Base-by-base conservation (phyloP, 2,797 vertebrate species). In the Pipistrellus pipistrellus region DNA sequence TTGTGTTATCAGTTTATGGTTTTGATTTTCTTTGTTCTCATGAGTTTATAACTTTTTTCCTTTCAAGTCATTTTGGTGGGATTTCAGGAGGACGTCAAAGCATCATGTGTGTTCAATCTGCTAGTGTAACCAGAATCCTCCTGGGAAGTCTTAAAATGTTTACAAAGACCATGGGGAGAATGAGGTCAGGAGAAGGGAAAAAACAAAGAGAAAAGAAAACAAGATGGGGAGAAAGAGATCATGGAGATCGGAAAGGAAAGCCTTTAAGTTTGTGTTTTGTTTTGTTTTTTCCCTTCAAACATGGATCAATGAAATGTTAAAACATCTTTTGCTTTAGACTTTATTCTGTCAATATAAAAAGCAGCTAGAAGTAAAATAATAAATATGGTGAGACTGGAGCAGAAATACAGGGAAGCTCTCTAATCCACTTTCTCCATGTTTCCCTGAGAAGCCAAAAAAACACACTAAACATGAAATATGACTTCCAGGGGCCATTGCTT, bases 401-500 rank as follows among this genome's bases (percentile, higher is more conserved):
- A 89, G 75, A 86, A 53, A 78, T 73, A 62, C 68, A 85, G 90
- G 85, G 91, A 80, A 21, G 12, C 11, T 5, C 18, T 21, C 73
- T 85, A 68, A 88, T 57, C 83, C 15, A 85, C 62, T 92, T 71
- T 48, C 51, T 83, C 89, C 0, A 0, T 59, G 91, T 84, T 0
- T 0, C 48, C 76, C 8, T 53, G 86, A 30, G 91, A 95, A 91
- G 35, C 62, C 27, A 2, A 81, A 80, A 53, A 95, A 90, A 8
- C 72, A 46, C 55, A 32, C 77, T 57, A 57, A 93, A 85, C 78
- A 35, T 3, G n/a, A 84, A 91, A 80, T 25, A 30, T 1, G 90
- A 14, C 88, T 91, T 87, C 3, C 68, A 57, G 88, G 59, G 35
- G 44, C 21, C 18, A 6, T 75, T 83, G 77, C 90, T 94, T 85